A percentile compares a stretch with the other conserved stretches of the same genome.
phyloP scores from a whole-genome alignment of 2,888 invertebrate species.

The Cancer borealis region DNA sequence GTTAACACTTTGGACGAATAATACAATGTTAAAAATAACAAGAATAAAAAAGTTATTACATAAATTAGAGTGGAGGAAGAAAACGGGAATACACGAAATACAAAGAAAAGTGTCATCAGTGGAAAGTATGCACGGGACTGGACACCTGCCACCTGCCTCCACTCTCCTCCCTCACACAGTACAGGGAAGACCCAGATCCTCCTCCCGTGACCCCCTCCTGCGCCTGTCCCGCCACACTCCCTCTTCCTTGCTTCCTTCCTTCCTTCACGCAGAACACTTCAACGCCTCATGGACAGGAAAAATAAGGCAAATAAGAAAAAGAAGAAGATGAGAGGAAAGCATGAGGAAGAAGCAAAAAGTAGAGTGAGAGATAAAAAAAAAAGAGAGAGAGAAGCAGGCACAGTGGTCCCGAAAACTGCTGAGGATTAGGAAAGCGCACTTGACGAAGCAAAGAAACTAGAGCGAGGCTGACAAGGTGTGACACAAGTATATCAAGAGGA shows the following conservation, averaged over 20 bases:
- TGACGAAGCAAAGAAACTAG: neutral
- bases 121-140: constrained; percentile 28
- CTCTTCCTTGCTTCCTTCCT: neutral
- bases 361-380: neutral
- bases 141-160: neutral
- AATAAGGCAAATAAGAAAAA: neutral
- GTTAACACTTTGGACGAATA: neutral
- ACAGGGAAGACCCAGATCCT: neutral
- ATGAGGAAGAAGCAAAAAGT: neutral
- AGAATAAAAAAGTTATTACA: neutral
- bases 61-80: neutral
- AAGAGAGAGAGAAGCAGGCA: neutral
- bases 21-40: neutral
- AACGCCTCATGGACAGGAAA: neutral
- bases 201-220: neutral
- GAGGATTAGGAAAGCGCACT: neutral
- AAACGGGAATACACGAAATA: neutral
- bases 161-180: neutral
- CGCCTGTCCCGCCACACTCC: neutral
- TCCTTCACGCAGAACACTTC: neutral
- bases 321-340: neutral
- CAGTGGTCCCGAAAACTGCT: neutral
- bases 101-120: neutral
- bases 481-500: neutral
- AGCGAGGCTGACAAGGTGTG: neutral